Evolutionary conservation across 2,888 invertebrate genomes (phyloP), one percentile per base, ranked within the genome.

Genomic region (Lasioglossum calceatum): DNA sequence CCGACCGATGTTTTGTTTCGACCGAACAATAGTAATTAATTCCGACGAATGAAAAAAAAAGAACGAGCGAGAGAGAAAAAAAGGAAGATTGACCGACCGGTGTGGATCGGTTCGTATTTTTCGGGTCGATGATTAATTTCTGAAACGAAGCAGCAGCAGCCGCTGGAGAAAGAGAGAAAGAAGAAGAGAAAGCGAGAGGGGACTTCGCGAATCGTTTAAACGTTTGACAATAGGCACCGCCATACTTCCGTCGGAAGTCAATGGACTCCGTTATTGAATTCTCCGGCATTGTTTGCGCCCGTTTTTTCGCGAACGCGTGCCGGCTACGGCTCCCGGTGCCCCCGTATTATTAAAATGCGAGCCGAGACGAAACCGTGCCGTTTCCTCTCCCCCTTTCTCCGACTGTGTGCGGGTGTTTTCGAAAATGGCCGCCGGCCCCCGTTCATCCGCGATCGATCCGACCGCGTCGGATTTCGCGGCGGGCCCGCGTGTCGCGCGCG

Each of bases 371-470:
- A 67, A 61, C 61, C 27, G 61, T 32, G 61, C 61, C 27, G 61
- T 27, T 27, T 27, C 23, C 61, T 61, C 61, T 27, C 27, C 19
- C 14, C 0, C 58, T 71, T 39, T 39, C 50, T 50, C 14, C 32
- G 12, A 5, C 1, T 16, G 19, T 71, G 27, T 54, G 19, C 32
- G 50, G 71, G 72, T 81, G 75, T 81, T 84, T 81, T 64, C 77
- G 44, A 78, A 47, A 72, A 64, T 77, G 77, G 2, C 23, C 14
- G 27, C 23, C 67, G 67, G 47, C 42, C 78, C 75, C 85, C 85
- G 85, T 85, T 85, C 75, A 42, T 27, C 77, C n/a, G n/a, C 75
- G 85, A 85, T 85, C 85, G 85, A 85, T 85, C 70, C 58, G 12
- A 23, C 36, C 19, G 32, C 36, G 36, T 19, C 36, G 67, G 67